These are phyloP conservation scores for Pseudococcus longispinus DNA, from an alignment of 2,888 invertebrate species.

Conservation along the genomic window DNA sequence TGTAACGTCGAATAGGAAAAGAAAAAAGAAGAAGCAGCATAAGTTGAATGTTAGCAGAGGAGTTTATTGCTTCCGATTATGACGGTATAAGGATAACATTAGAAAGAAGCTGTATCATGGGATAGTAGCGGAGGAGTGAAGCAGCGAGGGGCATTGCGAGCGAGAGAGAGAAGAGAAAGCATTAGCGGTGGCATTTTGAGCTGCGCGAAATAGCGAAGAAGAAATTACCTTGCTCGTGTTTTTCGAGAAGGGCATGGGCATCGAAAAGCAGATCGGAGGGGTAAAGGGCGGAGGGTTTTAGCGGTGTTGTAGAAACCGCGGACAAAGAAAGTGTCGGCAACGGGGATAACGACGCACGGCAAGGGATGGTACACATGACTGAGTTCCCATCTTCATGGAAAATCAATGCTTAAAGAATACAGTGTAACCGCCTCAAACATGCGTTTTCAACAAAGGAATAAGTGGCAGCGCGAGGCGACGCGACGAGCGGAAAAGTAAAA, in stretches of 20 bases:
- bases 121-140: neutral
- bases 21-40: neutral
- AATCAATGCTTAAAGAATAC: constrained; percentile 56
- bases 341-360: constrained; percentile 6
- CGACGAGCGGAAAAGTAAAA: constrained; percentile 50
- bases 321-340: neutral
- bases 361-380: constrained; percentile 50
- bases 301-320: constrained; percentile 15
- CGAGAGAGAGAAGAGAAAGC: neutral
- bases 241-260: constrained; percentile 2
- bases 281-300: neutral
- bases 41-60: neutral
- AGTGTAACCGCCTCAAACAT: constrained; percentile 52
- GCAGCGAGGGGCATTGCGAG: neutral
- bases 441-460: constrained; percentile 52
- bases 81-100: constrained; percentile 50
- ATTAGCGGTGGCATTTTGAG: constrained; percentile 48
- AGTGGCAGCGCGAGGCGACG: constrained; percentile 13
- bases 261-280: neutral
- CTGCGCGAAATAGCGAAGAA: constrained; percentile 28
- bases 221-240: constrained; percentile 29
- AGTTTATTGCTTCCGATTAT: constrained; percentile 53
- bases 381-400: constrained; percentile 55
- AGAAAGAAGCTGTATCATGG: neutral
- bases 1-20: neutral